phyloP scores from a whole-genome alignment of 2,797 vertebrate species.

The Bufotes viridis region DNA sequence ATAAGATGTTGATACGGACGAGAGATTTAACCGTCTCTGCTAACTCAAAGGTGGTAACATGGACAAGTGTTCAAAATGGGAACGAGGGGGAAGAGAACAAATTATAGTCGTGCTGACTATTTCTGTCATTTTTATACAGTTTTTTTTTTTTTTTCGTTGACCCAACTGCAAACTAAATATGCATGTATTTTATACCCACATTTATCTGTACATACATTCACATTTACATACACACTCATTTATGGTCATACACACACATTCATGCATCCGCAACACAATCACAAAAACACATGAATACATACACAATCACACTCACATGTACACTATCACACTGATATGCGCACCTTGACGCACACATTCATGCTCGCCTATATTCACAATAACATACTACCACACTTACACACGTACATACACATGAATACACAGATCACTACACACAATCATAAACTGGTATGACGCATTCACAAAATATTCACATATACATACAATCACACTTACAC shows the following conservation, averaged over 20 bases:
- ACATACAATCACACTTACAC: not conserved
- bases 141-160: no score
- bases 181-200: not conserved
- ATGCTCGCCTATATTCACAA: no score
- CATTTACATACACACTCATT: not conserved
- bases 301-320: not conserved
- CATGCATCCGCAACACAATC: no score
- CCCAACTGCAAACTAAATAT: not conserved
- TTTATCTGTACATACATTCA: not conserved
- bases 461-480: no score
- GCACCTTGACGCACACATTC: not conserved
- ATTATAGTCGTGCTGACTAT: not conserved
- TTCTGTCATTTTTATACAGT: not conserved
- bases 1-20: slow-evolving; percentile 36
- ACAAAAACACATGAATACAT: no score
- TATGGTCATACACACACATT: not conserved
- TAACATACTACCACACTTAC: no score
- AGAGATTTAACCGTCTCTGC: slow-evolving; percentile 33
- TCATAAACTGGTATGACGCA: no score
- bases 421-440: no score
- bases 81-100: not conserved
- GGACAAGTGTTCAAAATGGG: not conserved
- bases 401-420: no score
- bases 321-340: not conserved
- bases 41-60: slow-evolving; percentile 6